These are phyloP conservation scores for Furcula furcula DNA, from an alignment of 2,888 invertebrate genomes.

Conservation along the genomic window DNA sequence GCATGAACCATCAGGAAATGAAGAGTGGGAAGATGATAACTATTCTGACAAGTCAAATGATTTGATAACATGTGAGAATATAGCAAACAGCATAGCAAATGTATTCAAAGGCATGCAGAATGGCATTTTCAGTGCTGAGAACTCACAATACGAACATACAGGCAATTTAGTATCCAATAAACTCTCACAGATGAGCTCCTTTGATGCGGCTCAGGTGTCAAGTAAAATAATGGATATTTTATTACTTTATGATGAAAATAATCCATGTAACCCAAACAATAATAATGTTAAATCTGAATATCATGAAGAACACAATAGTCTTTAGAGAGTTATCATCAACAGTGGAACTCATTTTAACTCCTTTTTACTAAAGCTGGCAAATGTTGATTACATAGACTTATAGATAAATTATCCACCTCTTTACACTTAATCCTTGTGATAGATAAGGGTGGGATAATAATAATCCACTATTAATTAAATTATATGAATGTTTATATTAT, in stretches of 20 bases:
- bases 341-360: too few relatives aligned
- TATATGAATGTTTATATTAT: too few relatives aligned
- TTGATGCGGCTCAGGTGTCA: constrained; percentile 53
- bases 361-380: too few relatives aligned
- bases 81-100: constrained; percentile 53
- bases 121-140: constrained; percentile 53
- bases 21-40: constrained; percentile 33
- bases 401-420: too few relatives aligned
- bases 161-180: constrained; percentile 51
- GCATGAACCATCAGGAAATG: constrained; percentile 22
- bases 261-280: constrained; percentile 64
- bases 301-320: too few relatives aligned
- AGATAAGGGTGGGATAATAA: too few relatives aligned
- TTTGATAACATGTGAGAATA: constrained; percentile 45
- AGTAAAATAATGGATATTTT: constrained; percentile 62
- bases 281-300: constrained; percentile 2
- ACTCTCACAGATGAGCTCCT: constrained; percentile 55
- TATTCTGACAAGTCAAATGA: constrained; percentile 23
- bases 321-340: too few relatives aligned
- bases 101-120: constrained; percentile 60
- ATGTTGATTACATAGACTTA: too few relatives aligned
- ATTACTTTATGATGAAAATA: constrained; percentile 57
- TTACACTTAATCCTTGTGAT: too few relatives aligned
- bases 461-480: too few relatives aligned
- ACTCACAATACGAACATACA: constrained; percentile 49